Conservation (phyloP, 2,888 invertebrate genomes). For the Agrochola lota region DNA sequence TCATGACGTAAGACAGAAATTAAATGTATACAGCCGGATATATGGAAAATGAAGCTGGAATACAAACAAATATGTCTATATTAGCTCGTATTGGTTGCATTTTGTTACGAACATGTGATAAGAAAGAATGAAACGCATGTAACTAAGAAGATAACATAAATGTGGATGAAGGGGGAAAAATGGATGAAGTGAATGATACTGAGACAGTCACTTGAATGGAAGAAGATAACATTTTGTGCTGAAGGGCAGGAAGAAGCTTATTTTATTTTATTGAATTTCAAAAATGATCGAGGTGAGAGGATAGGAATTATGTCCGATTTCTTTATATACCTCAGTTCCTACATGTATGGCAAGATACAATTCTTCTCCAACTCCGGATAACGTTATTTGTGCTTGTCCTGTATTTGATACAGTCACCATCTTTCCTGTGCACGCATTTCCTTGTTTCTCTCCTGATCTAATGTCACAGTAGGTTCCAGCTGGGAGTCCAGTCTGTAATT, state of each 20-base stretch:
- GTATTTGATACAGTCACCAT: conserved; percentile 89
- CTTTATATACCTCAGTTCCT: conserved; percentile 77
- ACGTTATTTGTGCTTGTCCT: conserved; percentile 88
- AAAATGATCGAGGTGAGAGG: background rate
- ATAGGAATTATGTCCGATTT: background rate
- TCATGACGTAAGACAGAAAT: background rate
- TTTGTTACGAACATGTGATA: no score
- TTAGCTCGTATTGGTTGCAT: background rate
- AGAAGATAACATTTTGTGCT: background rate
- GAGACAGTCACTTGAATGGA: background rate
- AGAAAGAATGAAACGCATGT: no score
- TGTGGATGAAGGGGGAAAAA: background rate
- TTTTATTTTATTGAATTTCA: background rate
- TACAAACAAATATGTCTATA: background rate
- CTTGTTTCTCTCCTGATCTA: conserved; percentile 90
- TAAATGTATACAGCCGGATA: background rate
- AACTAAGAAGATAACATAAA: background rate
- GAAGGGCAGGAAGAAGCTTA: background rate
- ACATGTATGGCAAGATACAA: conserved; percentile 92
- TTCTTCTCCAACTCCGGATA: conserved; percentile 89
- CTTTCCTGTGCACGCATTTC: conserved; percentile 91
- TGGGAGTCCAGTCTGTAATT: conserved; percentile 91
- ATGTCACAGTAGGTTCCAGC: conserved; percentile 94
- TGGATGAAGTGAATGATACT: background rate
- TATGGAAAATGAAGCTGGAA: background rate